Evolutionary conservation across 2,113 vertebrate genomes (phyloP), one percentile per base, ranked within the genome.

Genomic region (Pitta sordida): DNA sequence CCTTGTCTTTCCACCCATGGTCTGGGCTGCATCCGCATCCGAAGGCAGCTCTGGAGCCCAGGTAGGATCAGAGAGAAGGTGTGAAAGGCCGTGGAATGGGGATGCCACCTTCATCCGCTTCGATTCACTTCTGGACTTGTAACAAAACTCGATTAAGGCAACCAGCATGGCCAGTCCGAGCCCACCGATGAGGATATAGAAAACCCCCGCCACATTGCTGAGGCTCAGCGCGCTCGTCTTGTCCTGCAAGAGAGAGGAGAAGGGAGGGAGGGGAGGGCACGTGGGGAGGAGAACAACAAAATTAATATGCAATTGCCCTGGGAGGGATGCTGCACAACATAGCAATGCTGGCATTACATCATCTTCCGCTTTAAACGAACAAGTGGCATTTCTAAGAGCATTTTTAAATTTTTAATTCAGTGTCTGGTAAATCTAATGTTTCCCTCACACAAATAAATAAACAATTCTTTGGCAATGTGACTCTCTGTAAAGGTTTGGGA

Each of bases 91-190:
- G 96, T 97, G 98, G 98, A 97, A 98, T 58, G 93, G 86, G n/a
- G 97, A 95, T 97, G 98, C 98, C 98, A 99, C 99, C 99, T 99
- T 99, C 99, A 99, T 99, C 98, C 99, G 97, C 96, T 98, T 99
- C 86, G 99, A 99, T 98, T 99, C 99, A 51, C 99, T 99, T 97
- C 99, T 97, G 86, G 99, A 99, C 98, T 99, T 99, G 99, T 99
- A 99, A 98, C 99, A 99, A 98, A 99, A 99, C 98, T 99, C 99
- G 97, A 99, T 98, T 98, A 99, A 98, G 56, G 99, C 99, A 98
- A 99, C 99, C 98, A 99, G 98, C 99, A 99, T 99, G 97, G 99
- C 99, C 97, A 99, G 97, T 84, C 99, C 99, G 90, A 99, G 98
- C 84, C 99, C 99, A 37, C 99, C 99, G 24, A 99, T 99, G 97